These are phyloP conservation scores for Papilio aristodemus DNA, from an alignment of 1,140 invertebrate genomes.

Conservation along the genomic window DNA sequence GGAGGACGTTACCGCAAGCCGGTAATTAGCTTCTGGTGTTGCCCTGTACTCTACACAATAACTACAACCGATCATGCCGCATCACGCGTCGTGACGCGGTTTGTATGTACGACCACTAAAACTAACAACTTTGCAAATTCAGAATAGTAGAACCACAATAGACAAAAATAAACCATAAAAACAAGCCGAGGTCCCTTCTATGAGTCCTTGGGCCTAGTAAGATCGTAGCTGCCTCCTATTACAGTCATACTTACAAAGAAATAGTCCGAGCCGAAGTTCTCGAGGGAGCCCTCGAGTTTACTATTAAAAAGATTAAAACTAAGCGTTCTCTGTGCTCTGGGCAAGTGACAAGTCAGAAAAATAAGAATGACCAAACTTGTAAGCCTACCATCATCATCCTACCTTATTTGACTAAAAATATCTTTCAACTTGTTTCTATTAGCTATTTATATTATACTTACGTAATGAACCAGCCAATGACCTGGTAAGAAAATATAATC, in stretches of 20 bases:
- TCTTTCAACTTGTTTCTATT: neutral
- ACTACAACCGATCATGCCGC: slow-evolving; percentile 19
- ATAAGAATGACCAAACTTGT: too few species aligned
- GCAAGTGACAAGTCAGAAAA: too few species aligned
- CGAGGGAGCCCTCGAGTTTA: too few species aligned
- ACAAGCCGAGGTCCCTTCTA: too few species aligned
- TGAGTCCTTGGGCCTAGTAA: too few species aligned
- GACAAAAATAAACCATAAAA: too few species aligned
- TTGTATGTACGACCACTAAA: neutral
- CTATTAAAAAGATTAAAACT: too few species aligned
- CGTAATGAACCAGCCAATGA: slow-evolving; percentile 4
- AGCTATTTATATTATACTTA: slow-evolving; percentile 1
- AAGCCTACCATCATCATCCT: too few species aligned
- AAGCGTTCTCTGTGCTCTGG: too few species aligned
- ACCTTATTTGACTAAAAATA: neutral
- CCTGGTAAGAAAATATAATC: slow-evolving; percentile 8
- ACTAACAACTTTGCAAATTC: slow-evolving; percentile 3
- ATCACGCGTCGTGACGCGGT: slow-evolving; percentile 25
- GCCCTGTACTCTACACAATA: neutral
- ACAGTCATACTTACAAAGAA: too few species aligned
- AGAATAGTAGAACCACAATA: neutral
- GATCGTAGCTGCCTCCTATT: too few species aligned
- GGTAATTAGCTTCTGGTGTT: slow-evolving; percentile 22
- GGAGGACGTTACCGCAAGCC: neutral
- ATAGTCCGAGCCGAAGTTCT: too few species aligned